Base-by-base conservation (phyloP, 2,113 vertebrate genomes). In the Dinomys branickii region DNA sequence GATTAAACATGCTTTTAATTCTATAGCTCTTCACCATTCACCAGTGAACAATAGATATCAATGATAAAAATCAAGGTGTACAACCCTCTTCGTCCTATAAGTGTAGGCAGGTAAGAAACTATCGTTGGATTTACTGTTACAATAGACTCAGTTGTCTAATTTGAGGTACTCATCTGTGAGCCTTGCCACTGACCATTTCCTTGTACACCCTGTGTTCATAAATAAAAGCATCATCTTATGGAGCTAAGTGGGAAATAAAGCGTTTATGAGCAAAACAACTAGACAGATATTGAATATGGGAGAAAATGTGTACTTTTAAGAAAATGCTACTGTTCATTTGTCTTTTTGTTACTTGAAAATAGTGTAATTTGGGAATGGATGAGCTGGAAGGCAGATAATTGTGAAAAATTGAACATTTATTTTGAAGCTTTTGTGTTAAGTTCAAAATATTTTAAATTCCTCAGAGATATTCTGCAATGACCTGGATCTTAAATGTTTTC, bases 1-100 rank as follows among this genome's bases (percentile, higher is more conserved):
- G 94, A 89, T 91, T 91, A 77, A 20, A 90, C 28, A 58, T 44
- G 24, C 80, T 88, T 83, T 50, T 54, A 77, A 35, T 56, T 65
- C 58, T 61, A 63, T 41, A 65, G 47, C 8, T 90, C 35, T 77
- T 90, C 33, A 84, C n/a, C n/a, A 78, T 17, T 91, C 80, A 87
- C 33, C 41, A 92, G 41, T 58, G 75, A 94, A 63, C 12, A 95
- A 67, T 44, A 47, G 54, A 84, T 26, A 28, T 19, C 85, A 86
- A 16, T 81, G 13, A 67, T 90, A 28, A 83, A 89, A 90, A 88
- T n/a, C 28, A n/a, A 90, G 58, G 44, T 81, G 20, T 0, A 22
- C 5, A 8, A 1, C 77, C 17, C 63, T 80, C 1, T 90, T 83
- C 50, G 2, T 54, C 35, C 63, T 5, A 26, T 38, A 30, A 88